A percentile compares a stretch with the other conserved stretches of the same genome.
Conservation (phyloP, 1,140 invertebrate genomes). For the Musca vetustissima region DNA sequence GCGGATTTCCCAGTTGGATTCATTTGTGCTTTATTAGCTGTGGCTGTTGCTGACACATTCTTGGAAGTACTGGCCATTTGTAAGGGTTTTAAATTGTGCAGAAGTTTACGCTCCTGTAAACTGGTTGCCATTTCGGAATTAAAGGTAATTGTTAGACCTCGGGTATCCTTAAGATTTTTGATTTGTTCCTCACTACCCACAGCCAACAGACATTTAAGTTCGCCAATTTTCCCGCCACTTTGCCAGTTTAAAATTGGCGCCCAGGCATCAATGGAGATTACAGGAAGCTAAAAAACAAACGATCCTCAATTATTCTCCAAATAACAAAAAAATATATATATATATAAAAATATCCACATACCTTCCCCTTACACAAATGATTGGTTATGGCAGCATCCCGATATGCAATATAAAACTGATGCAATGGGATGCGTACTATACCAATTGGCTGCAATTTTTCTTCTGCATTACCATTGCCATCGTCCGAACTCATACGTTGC, state of each 20-base stretch:
- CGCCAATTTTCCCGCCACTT: slow-evolving; percentile 55
- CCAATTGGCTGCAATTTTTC: slow-evolving; percentile 49
- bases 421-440: slow-evolving; percentile 61
- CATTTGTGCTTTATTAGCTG: background rate
- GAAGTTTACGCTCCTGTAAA: background rate
- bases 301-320: too few species aligned
- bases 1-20: background rate
- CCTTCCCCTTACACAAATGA: slow-evolving; percentile 57
- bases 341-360: too few species aligned
- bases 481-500: slow-evolving; percentile 31
- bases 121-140: background rate
- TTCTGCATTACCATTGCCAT: slow-evolving; percentile 9
- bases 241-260: slow-evolving; percentile 58
- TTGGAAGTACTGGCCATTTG: background rate
- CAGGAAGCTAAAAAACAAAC: slow-evolving; percentile 57
- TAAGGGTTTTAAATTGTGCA: background rate
- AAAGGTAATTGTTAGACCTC: slow-evolving; percentile 49
- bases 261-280: slow-evolving; percentile 65
- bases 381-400: slow-evolving; percentile 61
- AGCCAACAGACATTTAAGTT: slow-evolving; percentile 61
- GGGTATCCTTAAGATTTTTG: slow-evolving; percentile 58
- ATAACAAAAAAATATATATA: background rate
- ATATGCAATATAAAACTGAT: slow-evolving; percentile 64
- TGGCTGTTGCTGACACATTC: background rate
- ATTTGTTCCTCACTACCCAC: slow-evolving; percentile 65